Conservation (phyloP, 35 echinoderm and acorn worm genomes). For the Amphiura filiformis region DNA sequence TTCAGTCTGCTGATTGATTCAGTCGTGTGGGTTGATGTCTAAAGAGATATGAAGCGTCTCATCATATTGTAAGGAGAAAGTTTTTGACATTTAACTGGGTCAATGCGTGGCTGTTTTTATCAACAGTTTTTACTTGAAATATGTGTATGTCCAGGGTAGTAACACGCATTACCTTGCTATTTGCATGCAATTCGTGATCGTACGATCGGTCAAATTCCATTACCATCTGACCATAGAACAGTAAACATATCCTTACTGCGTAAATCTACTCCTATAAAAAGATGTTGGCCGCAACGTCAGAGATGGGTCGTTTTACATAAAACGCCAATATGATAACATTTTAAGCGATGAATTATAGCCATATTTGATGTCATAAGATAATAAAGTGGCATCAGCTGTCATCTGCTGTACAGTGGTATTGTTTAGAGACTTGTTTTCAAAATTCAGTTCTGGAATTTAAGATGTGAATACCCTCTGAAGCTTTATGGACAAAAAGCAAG, state of each 20-base stretch:
- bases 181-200: neutral
- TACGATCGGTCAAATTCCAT: neutral
- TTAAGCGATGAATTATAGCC: neutral
- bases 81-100: conserved; percentile 8
- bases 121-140: neutral
- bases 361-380: too few relatives aligned
- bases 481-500: too few relatives aligned
- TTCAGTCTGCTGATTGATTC: neutral
- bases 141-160: neutral
- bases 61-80: neutral
- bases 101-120: neutral
- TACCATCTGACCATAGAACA: neutral
- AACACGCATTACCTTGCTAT: neutral
- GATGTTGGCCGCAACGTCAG: neutral
- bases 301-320: neutral
- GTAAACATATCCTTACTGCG: neutral
- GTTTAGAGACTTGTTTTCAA: too few relatives aligned
- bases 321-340: neutral
- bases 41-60: neutral
- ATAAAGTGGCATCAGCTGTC: too few relatives aligned
- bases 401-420: too few relatives aligned
- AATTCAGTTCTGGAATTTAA: too few relatives aligned
- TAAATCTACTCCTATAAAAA: neutral
- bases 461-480: too few relatives aligned
- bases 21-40: neutral